phyloP scores from a whole-genome alignment of 2,113 vertebrate species.

The Cryptomyrus ogoouensis region DNA sequence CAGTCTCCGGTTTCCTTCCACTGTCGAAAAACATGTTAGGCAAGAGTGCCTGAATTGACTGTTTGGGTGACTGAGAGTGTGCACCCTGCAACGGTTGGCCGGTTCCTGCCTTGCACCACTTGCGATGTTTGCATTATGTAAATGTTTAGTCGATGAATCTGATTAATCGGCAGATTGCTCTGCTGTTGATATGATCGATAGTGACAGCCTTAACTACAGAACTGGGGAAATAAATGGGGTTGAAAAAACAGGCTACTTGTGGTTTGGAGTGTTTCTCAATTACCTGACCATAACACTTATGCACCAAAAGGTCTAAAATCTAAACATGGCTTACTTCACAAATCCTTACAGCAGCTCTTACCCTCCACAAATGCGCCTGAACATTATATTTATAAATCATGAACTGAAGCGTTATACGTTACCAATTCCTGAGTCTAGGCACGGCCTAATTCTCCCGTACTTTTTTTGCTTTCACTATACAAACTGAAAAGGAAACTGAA shows the following conservation, averaged over 20 bases:
- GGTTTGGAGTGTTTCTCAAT: neutral
- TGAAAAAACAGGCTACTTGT: neutral
- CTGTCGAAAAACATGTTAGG: no score
- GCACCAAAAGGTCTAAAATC: neutral
- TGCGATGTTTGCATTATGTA: no score
- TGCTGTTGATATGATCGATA: neutral
- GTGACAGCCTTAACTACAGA: neutral
- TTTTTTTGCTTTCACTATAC: neutral
- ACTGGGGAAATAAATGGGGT: neutral
- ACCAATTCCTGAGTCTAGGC: neutral
- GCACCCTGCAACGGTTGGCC: no score
- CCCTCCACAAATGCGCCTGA: neutral
- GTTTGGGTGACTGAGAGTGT: no score
- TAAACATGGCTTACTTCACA: neutral
- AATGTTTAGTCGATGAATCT: neutral
- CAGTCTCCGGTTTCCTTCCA: no score
- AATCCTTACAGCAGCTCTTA: neutral
- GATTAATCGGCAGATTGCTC: neutral
- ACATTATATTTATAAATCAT: neutral
- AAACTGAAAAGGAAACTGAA: neutral
- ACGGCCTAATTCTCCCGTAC: neutral
- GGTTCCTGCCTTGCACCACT: no score
- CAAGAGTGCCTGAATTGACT: no score
- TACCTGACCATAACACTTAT: neutral
- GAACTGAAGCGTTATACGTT: neutral